Base-by-base conservation (phyloP, 2,888 invertebrate genomes). In the Petrolisthes manimaculis region DNA sequence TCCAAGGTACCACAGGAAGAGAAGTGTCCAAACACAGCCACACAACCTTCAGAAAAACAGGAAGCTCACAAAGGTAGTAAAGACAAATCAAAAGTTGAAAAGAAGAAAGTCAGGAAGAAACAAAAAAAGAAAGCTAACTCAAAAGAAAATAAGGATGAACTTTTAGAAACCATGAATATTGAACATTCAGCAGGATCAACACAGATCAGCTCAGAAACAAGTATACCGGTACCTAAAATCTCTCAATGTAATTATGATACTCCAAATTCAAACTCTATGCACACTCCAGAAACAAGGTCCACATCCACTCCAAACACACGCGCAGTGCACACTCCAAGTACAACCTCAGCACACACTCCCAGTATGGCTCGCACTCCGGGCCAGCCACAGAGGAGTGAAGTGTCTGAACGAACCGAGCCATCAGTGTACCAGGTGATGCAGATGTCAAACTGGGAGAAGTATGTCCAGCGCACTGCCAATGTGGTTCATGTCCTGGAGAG, bases 401-500 rank as follows among this genome's bases (percentile, higher is more conserved):
- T 61, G 61, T 9, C 3, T 12, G 61, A 61, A 61, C 77, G 87
- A 53, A 86, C 83, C 3, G 87, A 80, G 51, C 91, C 86, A n/a
- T 81, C 61, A 18, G 84, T 91, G n/a, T 51, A 54, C 37, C 91
- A 89, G n/a, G 88, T 91, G 21, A 56, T 79, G 78, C 55, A 67
- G 69, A 85, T 90, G 12, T 5, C 84, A 8, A 71, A 87, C 24
- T 91, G 91, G 90, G 84, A 86, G 37, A 81, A 83, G 8, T 91
- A 91, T 69, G 80, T 91, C 18, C 91, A 91, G 84, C 82, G 87
- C 37, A 91, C 91, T 0, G 91, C 80, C 21, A 74, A 94, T 93
- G 96, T 98, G 14, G 96, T 98, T 14, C 94, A 94, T 91, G 96
- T 99, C 80, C 93, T 95, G 83, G 95, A 96, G 92, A 94, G 95